Base-by-base conservation (phyloP, 2,797 vertebrate genomes). In the Tauraco hartlaubi region DNA sequence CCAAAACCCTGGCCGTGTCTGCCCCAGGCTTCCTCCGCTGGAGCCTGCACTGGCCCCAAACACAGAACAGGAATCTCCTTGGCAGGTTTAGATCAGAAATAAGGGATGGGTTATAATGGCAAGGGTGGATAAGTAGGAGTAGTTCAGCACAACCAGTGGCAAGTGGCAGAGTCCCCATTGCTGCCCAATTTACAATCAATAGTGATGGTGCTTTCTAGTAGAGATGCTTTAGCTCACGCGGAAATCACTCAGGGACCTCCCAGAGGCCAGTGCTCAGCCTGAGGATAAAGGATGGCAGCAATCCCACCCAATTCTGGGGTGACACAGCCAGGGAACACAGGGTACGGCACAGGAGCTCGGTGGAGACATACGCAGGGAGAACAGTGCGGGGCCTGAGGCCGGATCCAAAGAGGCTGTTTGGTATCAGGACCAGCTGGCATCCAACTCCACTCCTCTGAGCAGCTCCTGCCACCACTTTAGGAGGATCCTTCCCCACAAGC, bases 311-410 rank as follows among this genome's bases (percentile, higher is more conserved):
- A 44, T 35, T 67, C 58, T 4, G 2, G 44, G 1, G 2, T 1
- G n/a, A 41, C 2, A 5, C 28, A 52, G 75, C 25, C 5, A 1
- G 39, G 43, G 46, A 82, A 39, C n/a, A 21, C 5, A 1, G 16
- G 41, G 9, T 28, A 13, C 17, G 22, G 44, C 0, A 14, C 2
- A 0, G 29, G 39, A 59, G 25, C 41, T n/a, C 1, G 0, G 22
- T 37, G 46, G 52, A 35, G 58, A 55, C 3, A 4, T 15, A 18
- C 15, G 16, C 19, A 14, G 4, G 23, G 48, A 78, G 31, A 17
- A 55, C 8, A 31, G 4, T 3, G 3, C 1, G 0, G 39, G 58
- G 12, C 9, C 39, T 23, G 44, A 39, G 26, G 26, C 33, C 5
- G 7, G 16, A 59, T 18, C 61, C 79, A 54, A 22, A 18, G 23